Conservation (phyloP, 1,140 invertebrate genomes). For the Platorchestia sp. region DNA sequence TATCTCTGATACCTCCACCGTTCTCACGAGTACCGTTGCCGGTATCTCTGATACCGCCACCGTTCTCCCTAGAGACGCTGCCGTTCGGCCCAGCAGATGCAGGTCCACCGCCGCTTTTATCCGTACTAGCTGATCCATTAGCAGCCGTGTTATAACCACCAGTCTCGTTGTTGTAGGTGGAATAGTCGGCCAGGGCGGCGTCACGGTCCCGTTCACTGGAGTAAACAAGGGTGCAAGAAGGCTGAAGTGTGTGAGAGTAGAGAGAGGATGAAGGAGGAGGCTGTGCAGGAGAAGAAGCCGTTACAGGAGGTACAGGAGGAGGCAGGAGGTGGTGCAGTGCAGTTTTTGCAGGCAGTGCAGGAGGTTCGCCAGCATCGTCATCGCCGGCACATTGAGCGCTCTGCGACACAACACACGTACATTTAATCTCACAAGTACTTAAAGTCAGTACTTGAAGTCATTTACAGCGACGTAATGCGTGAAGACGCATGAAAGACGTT, state of each 20-base stretch:
- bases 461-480: too few relatives aligned
- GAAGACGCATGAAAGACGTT: too few relatives aligned
- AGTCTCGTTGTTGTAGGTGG: not conserved
- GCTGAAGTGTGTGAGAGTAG: not conserved
- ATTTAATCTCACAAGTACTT: not conserved
- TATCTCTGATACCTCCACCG: too few relatives aligned
- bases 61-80: not conserved
- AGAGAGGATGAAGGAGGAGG: not conserved
- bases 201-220: not conserved
- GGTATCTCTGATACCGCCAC: not conserved
- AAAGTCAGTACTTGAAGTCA: too few relatives aligned
- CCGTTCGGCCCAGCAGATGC: not conserved
- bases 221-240: not conserved
- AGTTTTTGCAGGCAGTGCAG: slow-evolving; percentile 45
- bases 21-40: too few relatives aligned
- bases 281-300: not conserved
- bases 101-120: not conserved
- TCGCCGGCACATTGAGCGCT: not conserved
- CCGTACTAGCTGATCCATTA: not conserved
- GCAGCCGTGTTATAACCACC: not conserved
- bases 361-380: not conserved
- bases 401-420: not conserved
- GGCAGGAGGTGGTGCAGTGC: slow-evolving; percentile 51
- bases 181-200: not conserved
- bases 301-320: slow-evolving; percentile 48